Evolutionary conservation across 2,888 invertebrate species (phyloP), one percentile per base, ranked within the genome.

Genomic region (Temnothorax ravouxi): DNA sequence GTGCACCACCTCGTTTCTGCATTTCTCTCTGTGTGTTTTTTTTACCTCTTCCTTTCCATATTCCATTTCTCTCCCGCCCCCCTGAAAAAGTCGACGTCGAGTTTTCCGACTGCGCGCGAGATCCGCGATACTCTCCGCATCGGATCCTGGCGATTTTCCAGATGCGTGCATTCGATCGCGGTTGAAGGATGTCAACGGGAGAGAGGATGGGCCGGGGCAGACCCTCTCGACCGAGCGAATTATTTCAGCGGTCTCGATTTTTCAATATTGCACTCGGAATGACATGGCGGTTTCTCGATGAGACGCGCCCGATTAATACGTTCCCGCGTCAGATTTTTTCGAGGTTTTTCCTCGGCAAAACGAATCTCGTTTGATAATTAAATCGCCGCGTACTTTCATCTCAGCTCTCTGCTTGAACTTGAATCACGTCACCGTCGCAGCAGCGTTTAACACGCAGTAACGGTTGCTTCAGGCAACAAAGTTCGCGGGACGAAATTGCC

Each of bases 121-220:
- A 69, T 71, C 29, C 71, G 79, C 71, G 79, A 71, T 79, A 56
- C 56, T 44, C 13, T 18, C 29, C 13, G 72, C 18, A 79, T 79
- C 29, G 72, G 34, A 38, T 59, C 21, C 72, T 72, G 79, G 71
- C 71, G 72, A 79, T 79, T 79, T 79, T 79, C 79, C 79, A 79
- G 71, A 59, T 34, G 71, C 71, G 34, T 59, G 71, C 71, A 38
- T 79, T 34, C 79, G 79, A 79, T 71, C 47, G 71, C 34, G 56
- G 59, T 47, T 79, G 59, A 79, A 79, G 72, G 47, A 47, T 79
- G 72, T 59, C 79, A 72, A 59, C 47, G 71, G 41, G 15, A 21
- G 38, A 59, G 41, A 59, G 41, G 29, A 25, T 1, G 41, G 21
- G 44, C 21, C 5, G 34, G 29, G 69, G 15, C 66, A 5, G 67